Evolutionary conservation across 2,888 invertebrate species (phyloP), one percentile per base, ranked within the genome.

Genomic region (Automeris io): DNA sequence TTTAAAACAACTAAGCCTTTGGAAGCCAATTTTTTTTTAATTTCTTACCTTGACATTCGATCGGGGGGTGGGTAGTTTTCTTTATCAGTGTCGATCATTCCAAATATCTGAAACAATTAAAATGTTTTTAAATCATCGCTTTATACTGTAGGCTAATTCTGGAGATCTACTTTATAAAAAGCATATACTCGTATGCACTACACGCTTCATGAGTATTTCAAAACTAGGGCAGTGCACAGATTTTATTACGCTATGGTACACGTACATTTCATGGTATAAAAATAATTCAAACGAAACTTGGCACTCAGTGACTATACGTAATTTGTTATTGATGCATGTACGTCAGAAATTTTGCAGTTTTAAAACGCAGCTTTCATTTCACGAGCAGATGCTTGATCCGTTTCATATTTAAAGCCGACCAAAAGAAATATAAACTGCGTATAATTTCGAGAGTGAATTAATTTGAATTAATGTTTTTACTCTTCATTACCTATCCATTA

Each of bases 21-120:
- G 3, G n/a, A n/a, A 33, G 8, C n/a, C 16, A 22, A 12, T 8
- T 8, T 23, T 13, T 13, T 12, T 45, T 46, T 40, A 16, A 13
- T 7, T 33, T 38, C 51, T 62, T 60, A 83, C 85, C 79, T 76
- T 64, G 70, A 70, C 82, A 79, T 76, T 60, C 70, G 79, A 69
- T 80, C 75, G 43, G 82, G 77, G 54, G 78, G 76, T 62, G 64
- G 70, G 61, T 71, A 67, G 47, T 64, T 67, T 49, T 65, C 70
- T 48, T 61, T 69, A 51, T 54, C 70, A 58, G 54, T 57, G 63
- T 75, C 66, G 71, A 60, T 73, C 83, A 85, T 85, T 79, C 76
- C 85, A 78, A 61, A 72, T 68, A 72, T 61, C 85, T 85, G 82
- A 37, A 79, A 83, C 62, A 70, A 78, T 45, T 39, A 32, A 43